These are phyloP conservation scores for Oncorhynchus tshawytscha DNA, from an alignment of 2,113 vertebrate genomes.

Conservation along the genomic window DNA sequence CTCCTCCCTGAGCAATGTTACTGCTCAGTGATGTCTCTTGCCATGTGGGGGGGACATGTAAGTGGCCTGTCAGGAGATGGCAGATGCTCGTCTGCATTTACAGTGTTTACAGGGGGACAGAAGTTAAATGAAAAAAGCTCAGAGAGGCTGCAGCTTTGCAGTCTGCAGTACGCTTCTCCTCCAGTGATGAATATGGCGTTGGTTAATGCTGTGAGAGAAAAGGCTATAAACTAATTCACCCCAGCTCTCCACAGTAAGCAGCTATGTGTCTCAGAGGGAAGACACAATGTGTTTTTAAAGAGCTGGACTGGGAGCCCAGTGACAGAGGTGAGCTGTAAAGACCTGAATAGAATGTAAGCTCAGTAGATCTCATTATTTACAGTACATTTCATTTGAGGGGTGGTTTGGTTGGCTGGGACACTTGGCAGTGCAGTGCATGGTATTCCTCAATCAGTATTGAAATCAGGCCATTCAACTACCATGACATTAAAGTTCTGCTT, in stretches of 20 bases:
- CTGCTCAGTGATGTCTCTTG: constrained; percentile 47
- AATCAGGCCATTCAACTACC: constrained; percentile 46
- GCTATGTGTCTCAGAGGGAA: constrained; percentile 4
- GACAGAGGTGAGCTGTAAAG: constrained; percentile 44
- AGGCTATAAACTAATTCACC: too few relatives aligned
- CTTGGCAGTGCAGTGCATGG: constrained; percentile 48
- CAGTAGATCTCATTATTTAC: constrained; percentile 57
- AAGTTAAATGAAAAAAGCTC: too few relatives aligned
- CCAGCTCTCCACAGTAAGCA: constrained; percentile 16
- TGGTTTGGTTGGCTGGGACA: constrained; percentile 31
- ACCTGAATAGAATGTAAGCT: constrained; percentile 22
- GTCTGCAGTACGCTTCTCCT: too few relatives aligned
- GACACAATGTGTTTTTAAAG: constrained; percentile 41
- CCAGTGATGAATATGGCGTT: too few relatives aligned
- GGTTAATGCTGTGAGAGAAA: too few relatives aligned
- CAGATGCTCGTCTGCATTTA: too few relatives aligned
- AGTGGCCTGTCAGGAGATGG: too few relatives aligned
- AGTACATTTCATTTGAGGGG: constrained; percentile 48
- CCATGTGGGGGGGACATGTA: neutral
- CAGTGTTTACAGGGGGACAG: too few relatives aligned
- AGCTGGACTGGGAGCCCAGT: constrained; percentile 24
- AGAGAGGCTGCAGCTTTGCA: too few relatives aligned
- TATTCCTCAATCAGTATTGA: constrained; percentile 40
- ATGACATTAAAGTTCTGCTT: constrained; percentile 37
- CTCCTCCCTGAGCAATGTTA: too few relatives aligned